phyloP scores from a whole-genome alignment of 2,113 vertebrate genomes.

The Cyanoramphus novaezelandiae region DNA sequence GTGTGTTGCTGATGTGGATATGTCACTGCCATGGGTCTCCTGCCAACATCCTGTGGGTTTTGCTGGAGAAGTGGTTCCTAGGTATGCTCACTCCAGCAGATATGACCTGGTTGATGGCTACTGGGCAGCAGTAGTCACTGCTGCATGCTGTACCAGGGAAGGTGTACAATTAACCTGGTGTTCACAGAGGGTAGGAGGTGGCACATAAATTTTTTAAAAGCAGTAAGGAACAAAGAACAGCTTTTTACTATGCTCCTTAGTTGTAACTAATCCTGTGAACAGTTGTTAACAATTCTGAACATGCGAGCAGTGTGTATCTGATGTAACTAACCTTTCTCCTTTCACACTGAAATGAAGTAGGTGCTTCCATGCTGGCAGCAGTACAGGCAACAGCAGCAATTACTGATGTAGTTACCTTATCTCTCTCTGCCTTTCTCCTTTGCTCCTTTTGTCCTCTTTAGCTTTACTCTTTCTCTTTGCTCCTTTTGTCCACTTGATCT shows the following conservation, averaged over 20 bases:
- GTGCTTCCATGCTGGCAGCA: background rate
- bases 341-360: background rate
- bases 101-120: background rate
- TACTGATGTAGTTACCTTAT: background rate
- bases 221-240: background rate
- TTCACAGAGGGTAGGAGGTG: background rate
- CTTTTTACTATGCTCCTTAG: background rate
- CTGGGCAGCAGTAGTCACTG: background rate
- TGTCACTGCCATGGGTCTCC: background rate
- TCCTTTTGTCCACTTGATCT: background rate
- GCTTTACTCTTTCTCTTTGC: background rate
- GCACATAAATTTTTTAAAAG: background rate
- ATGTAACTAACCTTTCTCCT: background rate
- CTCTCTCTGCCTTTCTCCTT: background rate
- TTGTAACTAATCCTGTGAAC: background rate
- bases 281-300: background rate
- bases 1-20: background rate
- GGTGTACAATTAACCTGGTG: background rate
- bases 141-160: accelerated
- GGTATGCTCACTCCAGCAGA: background rate
- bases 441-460: background rate
- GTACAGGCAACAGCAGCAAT: background rate
- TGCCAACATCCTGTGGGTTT: background rate
- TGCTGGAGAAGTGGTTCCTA: background rate
- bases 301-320: accelerated